Evolutionary conservation across 2,888 invertebrate species (phyloP), one percentile per base, ranked within the genome.

Genomic region (Acronicta aceris): DNA sequence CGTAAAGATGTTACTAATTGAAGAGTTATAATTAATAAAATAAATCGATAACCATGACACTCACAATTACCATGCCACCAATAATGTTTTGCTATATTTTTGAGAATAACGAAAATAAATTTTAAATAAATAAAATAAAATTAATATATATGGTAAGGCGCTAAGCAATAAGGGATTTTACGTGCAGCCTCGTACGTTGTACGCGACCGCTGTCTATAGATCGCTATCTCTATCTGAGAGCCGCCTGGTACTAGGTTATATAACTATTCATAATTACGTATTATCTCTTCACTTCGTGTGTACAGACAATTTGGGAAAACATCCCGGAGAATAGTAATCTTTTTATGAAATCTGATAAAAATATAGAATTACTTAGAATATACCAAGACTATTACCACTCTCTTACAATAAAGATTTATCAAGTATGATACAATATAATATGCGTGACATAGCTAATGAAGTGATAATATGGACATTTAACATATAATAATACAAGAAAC

Each of bases 181-280:
- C 46, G 54, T 54, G 68, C 68, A 70, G 59, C 58, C 65, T 40
- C 52, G 76, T 69, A 65, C 79, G 65, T 49, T 62, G 56, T 68
- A 83, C 80, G 78, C 90, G 84, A 79, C 85, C 82, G 87, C 76
- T 79, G 81, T 79, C 82, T 81, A 76, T 82, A 72, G 86, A 78
- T 81, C 74, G 81, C 88, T 89, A 87, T 89, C 89, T 82, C 81
- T 82, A 78, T 80, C 74, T 82, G 81, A 83, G 84, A 84, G 81
- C 82, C 80, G 78, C 79, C 78, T 79, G 61, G 79, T 76, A n/a
- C n/a, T n/a, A 75, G 75, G 85, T 91, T 90, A 91, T 87, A 91
- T 92, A 91, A 90, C 87, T 85, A 82, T 86, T 82, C 81, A 81
- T 84, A 86, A 87, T 84, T 80, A 65, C 78, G 76, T 82, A 83